Percentiles rank a stretch among this genome's conserved stretches.
phyloP scores from a whole-genome alignment of 64 coral and sea anemone species.

The Actinia equina region DNA sequence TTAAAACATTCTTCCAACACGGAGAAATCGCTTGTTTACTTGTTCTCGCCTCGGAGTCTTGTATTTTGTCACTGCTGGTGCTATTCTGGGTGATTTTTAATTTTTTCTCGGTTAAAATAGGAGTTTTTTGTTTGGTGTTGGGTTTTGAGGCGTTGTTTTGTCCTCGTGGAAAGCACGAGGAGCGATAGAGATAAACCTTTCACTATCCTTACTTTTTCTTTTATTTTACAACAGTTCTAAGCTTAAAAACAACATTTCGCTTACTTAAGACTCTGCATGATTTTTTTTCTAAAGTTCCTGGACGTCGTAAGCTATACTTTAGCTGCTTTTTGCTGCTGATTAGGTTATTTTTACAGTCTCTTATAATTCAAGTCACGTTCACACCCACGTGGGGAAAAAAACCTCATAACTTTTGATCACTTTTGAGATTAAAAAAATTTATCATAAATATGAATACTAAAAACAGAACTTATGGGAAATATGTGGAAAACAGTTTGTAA shows the following conservation, averaged over 20 bases:
- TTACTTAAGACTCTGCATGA: not conserved
- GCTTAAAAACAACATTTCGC: not conserved
- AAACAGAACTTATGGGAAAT: too few relatives aligned
- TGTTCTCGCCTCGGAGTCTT: not conserved
- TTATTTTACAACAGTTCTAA: not conserved
- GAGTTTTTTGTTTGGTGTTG: not conserved
- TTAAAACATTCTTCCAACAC: not conserved
- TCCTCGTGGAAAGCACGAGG: not conserved
- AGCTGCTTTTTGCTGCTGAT: too few relatives aligned
- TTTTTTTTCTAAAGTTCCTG: not conserved
- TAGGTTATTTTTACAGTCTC: too few relatives aligned
- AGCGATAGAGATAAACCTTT: not conserved
- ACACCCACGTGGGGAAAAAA: too few relatives aligned
- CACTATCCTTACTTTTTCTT: not conserved
- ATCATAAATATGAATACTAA: too few relatives aligned
- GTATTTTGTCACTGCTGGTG: not conserved
- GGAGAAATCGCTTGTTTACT: not conserved
- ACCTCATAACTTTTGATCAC: too few relatives aligned
- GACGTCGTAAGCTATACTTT: too few relatives aligned
- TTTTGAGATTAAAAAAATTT: too few relatives aligned
- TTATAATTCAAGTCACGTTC: too few relatives aligned
- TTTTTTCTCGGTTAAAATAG: not conserved
- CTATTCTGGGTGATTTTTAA: not conserved
- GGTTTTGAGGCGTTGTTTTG: slow-evolving; percentile 5
- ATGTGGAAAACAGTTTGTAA: too few relatives aligned